phyloP scores from a whole-genome alignment of 2,888 invertebrate genomes.

The Thereva unica region DNA sequence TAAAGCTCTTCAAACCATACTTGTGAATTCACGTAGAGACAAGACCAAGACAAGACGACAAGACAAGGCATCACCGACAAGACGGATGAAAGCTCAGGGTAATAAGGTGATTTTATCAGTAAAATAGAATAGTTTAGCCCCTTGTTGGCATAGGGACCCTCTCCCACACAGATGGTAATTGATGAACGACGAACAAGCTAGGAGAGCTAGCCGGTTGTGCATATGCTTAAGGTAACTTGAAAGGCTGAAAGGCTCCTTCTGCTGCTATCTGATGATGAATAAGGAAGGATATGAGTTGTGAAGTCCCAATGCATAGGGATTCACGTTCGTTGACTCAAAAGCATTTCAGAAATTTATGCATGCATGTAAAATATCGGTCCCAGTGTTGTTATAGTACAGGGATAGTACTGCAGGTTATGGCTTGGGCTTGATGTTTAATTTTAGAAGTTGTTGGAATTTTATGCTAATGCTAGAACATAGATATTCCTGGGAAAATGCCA shows the following conservation, averaged over 20 bases:
- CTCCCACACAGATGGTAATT: conserved; percentile 18
- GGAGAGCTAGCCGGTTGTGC: background rate
- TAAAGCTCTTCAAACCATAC: no score
- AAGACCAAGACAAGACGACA: no score
- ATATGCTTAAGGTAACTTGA: conserved; percentile 1
- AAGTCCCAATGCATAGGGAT: conserved; percentile 17
- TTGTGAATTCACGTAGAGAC: no score
- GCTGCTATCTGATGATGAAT: conserved; percentile 14
- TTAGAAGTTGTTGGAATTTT: no score
- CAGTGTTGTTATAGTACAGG: no score
- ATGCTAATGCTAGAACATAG: no score
- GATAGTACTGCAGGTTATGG: no score
- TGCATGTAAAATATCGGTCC: no score
- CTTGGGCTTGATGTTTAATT: no score
- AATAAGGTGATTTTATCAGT: conserved; percentile 35
- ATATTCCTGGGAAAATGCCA: no score
- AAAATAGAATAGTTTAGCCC: conserved; percentile 30
- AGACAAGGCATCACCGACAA: background rate
- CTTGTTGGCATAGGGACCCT: conserved; percentile 18
- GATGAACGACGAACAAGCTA: conserved; percentile 1
- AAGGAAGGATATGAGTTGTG: conserved; percentile 22
- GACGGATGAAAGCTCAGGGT: conserved; percentile 30
- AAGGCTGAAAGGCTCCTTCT: conserved; percentile 6
- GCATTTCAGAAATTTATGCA: no score
- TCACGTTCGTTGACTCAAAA: background rate